phyloP scores from a whole-genome alignment of 2,888 invertebrate species.

The Scaptomyza caliginosa region DNA sequence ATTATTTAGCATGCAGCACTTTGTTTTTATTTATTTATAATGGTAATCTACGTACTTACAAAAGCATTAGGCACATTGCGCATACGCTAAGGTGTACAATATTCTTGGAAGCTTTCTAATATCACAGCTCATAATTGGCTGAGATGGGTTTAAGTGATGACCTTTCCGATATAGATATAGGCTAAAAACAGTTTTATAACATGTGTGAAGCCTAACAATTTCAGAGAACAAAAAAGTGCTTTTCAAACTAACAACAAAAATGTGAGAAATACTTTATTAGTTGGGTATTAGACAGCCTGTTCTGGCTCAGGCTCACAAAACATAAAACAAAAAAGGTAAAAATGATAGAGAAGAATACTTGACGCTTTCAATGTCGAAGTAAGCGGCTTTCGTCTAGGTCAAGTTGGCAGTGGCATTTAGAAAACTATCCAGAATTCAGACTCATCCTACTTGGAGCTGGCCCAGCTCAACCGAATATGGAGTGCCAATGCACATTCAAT shows the following conservation, averaged over 20 bases:
- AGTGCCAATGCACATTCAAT: conserved; percentile 38
- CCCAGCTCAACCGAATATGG: neutral
- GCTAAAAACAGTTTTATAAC: too few species aligned
- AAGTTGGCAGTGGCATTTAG: conserved; percentile 53
- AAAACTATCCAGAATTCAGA: conserved; percentile 33
- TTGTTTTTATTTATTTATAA: conserved; percentile 30
- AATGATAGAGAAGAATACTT: conserved; percentile 31
- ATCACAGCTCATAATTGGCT: conserved; percentile 3
- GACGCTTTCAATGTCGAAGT: conserved; percentile 54
- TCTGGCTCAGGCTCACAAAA: neutral
- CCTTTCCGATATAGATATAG: too few species aligned
- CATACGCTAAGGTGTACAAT: conserved; percentile 45
- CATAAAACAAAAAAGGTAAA: conserved; percentile 3
- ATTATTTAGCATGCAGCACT: conserved; percentile 43
- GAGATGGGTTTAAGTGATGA: neutral
- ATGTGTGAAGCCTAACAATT: conserved; percentile 67
- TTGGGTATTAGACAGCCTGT: conserved; percentile 26
- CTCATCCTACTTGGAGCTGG: conserved; percentile 4
- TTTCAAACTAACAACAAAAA: conserved; percentile 21
- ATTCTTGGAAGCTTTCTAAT: conserved; percentile 6
- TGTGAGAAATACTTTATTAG: conserved; percentile 49
- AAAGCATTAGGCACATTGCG: conserved; percentile 35
- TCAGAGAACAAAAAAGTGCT: conserved; percentile 31
- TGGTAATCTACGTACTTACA: conserved; percentile 29
- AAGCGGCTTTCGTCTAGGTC: conserved; percentile 79